Conservation (phyloP, 2,797 vertebrate species). For the Characodon lateralis region DNA sequence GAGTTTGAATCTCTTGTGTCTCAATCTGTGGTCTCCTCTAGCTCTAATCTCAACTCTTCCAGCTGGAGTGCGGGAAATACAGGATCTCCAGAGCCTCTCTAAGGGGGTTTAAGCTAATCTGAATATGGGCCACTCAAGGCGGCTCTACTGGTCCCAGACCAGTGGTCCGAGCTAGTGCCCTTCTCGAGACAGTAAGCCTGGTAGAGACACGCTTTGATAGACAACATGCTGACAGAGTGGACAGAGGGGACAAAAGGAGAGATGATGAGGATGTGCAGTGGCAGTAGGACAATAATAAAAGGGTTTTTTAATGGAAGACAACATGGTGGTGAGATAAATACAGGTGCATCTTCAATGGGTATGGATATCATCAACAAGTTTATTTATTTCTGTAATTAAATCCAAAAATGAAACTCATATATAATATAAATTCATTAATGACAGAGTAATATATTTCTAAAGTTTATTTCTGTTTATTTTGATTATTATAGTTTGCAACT, state of each 20-base stretch:
- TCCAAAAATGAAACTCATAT: too few relatives aligned
- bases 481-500: too few relatives aligned
- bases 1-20: constrained; percentile 70
- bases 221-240: constrained; percentile 32
- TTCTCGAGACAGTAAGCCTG: constrained; percentile 48
- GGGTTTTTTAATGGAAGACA: constrained; percentile 14
- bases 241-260: constrained; percentile 35
- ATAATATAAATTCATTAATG: too few relatives aligned
- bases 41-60: constrained; percentile 72
- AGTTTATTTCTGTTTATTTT: too few relatives aligned
- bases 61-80: constrained; percentile 64
- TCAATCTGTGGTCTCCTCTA: constrained; percentile 63
- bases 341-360: constrained; percentile 15
- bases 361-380: neutral
- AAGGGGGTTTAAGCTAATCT: constrained; percentile 71
- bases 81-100: constrained; percentile 57
- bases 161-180: constrained; percentile 63
- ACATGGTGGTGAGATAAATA: constrained; percentile 1
- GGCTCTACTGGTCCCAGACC: constrained; percentile 65
- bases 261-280: constrained; percentile 12
- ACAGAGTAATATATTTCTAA: too few relatives aligned
- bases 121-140: constrained; percentile 66
- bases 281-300: constrained; percentile 22
- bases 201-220: constrained; percentile 32
- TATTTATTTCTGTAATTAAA: neutral